Conservation (phyloP, 1,140 invertebrate genomes). For the Nephotettix cincticeps region DNA sequence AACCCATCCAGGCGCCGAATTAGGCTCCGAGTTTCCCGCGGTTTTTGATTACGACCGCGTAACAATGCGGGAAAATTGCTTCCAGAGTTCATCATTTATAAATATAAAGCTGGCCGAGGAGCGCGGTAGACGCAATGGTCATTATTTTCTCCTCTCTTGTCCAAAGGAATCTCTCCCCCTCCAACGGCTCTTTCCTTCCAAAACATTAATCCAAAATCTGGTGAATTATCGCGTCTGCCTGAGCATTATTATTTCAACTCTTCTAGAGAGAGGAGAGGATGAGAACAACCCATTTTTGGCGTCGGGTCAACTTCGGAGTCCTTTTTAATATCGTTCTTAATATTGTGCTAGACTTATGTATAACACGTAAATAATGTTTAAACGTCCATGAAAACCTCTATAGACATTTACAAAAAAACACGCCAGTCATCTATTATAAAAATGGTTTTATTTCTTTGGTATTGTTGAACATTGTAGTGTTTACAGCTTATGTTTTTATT, state of each 20-base stretch:
- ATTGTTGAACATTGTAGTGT: too few relatives aligned
- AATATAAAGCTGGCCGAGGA: conserved; percentile 23
- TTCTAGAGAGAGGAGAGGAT: too few relatives aligned
- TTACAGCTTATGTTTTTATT: too few relatives aligned
- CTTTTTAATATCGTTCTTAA: too few relatives aligned
- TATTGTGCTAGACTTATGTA: too few relatives aligned
- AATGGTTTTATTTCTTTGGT: too few relatives aligned
- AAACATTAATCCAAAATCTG: conserved; percentile 31
- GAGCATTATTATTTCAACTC: conserved; percentile 26
- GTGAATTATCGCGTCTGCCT: conserved; percentile 28
- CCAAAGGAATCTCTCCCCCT: conserved; percentile 15
- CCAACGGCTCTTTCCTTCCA: conserved; percentile 13
- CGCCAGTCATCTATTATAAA: too few relatives aligned
- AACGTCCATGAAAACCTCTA: too few relatives aligned
- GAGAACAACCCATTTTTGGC: too few relatives aligned
- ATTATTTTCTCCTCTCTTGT: conserved; percentile 28
- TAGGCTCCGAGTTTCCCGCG: conserved; percentile 3
- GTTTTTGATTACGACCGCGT: conserved; percentile 22
- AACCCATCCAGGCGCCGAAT: not conserved
- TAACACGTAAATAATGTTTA: too few relatives aligned
- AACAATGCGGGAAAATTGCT: conserved; percentile 28
- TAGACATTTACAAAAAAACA: too few relatives aligned
- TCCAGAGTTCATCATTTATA: conserved; percentile 28
- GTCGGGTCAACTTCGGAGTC: too few relatives aligned
- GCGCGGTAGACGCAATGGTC: conserved; percentile 3